These are phyloP conservation scores for Calypte anna DNA, from an alignment of 2,113 vertebrate genomes.

Conservation along the genomic window DNA sequence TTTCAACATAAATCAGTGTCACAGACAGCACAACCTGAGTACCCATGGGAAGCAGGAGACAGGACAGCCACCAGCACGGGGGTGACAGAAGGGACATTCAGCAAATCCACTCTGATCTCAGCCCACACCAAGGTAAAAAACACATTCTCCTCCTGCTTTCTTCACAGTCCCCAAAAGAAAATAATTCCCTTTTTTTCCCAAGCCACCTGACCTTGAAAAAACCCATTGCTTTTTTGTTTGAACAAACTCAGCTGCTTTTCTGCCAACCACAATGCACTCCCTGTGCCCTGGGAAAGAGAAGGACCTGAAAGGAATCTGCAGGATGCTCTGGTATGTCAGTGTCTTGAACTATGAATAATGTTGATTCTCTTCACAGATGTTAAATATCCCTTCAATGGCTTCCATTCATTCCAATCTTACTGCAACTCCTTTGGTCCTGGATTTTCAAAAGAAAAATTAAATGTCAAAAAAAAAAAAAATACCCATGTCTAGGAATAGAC, in stretches of 20 bases:
- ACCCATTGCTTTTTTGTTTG: not conserved
- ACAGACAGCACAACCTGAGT: not conserved
- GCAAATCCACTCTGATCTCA: not conserved
- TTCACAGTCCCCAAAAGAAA: not conserved
- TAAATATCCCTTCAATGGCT: not conserved
- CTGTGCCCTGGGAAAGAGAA: not conserved
- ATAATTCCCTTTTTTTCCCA: not conserved
- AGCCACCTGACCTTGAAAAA: not conserved
- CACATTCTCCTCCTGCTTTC: not conserved
- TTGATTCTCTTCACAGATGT: not conserved
- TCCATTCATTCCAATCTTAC: not conserved
- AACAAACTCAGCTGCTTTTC: not conserved
- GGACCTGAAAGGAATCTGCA: slow-evolving; percentile 25
- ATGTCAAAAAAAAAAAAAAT: not conserved
- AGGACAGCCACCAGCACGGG: not conserved
- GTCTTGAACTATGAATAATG: not conserved
- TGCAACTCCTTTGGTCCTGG: not conserved
- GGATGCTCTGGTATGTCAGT: not conserved
- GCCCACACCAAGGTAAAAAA: not conserved
- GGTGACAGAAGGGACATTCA: slow-evolving; percentile 1
- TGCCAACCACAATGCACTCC: not conserved
- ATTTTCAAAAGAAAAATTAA: slow-evolving; percentile 29
- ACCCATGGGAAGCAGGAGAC: not conserved
- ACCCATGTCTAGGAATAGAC: too few species aligned
- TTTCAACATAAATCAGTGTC: not conserved